Evolutionary conservation across 2,113 vertebrate species (phyloP), one percentile per base, ranked within the genome.

Genomic region (Proteles cristata): DNA sequence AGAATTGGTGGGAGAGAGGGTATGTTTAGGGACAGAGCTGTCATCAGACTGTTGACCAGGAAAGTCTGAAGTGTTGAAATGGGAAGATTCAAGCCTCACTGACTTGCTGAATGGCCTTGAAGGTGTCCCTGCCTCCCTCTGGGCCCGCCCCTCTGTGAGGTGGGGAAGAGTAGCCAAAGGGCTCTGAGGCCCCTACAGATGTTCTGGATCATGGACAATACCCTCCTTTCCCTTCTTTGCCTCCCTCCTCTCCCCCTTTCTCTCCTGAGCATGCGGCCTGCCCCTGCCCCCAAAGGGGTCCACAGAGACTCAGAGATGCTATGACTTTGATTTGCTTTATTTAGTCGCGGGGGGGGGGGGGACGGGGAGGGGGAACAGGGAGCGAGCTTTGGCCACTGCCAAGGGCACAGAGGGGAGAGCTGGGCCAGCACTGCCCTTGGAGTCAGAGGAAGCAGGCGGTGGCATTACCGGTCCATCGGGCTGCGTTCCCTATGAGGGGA

Each of bases 291-390:
- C 14, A 39, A 81, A 11, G 80, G 33, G 55, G 4, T 35, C n/a
- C 82, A 19, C 71, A 91, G 48, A 93, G 43, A 92, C 58, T 71
- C 7, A 79, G 3, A 58, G 48, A 88, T 17, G 23, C 68, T 25
- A 0, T 83, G 58, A 58, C 53, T 96, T 93, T 76, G 76, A 93
- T 33, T 91, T 96, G 97, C 93, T 98, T 96, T 97, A 97, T 97
- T 98, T 74, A 85, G 90, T 55, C 33, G 39, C 3, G 39, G 39
- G 39, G 39, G 39, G 39, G 39, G 39, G 39, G 39, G 3, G 39
- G 39, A 3, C 39, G 11, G 4, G 33, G 33, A 19, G 45, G 21
- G 45, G n/a, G 63, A 43, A 11, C 53, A 28, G 65, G 25, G 82
- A 69, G 85, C 69, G 53, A 48, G 87, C 68, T 87, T 10, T 35